These are phyloP conservation scores for Agrotis ipsilon DNA, from an alignment of 2,888 invertebrate species.

Conservation along the genomic window DNA sequence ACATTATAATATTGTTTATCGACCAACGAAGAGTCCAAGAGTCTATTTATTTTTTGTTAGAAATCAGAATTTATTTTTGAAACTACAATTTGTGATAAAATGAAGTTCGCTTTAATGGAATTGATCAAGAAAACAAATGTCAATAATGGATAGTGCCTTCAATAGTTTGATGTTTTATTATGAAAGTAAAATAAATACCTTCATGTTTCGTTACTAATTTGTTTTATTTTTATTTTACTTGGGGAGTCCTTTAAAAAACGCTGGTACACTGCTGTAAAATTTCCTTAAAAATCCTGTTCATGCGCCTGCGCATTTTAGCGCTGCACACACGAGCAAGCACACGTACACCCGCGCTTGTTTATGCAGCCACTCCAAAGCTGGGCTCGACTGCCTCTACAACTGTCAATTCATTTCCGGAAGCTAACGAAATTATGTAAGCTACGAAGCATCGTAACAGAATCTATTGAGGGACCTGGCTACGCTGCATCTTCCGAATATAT, in stretches of 20 bases:
- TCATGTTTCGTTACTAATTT: conserved; percentile 45
- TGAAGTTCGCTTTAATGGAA: conserved; percentile 30
- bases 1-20: neutral
- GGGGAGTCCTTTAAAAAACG: neutral
- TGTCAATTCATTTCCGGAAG: neutral
- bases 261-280: neutral
- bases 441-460: too few relatives aligned
- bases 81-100: conserved; percentile 41
- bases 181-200: conserved; percentile 42
- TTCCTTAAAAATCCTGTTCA: neutral
- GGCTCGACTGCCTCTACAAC: neutral
- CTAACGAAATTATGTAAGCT: too few relatives aligned
- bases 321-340: neutral
- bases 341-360: neutral
- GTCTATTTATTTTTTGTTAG: conserved; percentile 42
- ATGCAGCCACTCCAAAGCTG: too few relatives aligned
- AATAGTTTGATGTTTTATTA: conserved; percentile 45
- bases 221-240: conserved; percentile 20
- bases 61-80: conserved; percentile 21
- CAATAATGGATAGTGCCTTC: conserved; percentile 63
- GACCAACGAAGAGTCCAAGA: conserved; percentile 18
- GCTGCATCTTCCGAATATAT: too few relatives aligned
- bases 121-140: conserved; percentile 46
- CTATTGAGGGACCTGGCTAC: too few relatives aligned
- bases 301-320: neutral